Evolutionary conservation across 2,888 invertebrate species (phyloP).

Genomic region (Timandra comae): DNA sequence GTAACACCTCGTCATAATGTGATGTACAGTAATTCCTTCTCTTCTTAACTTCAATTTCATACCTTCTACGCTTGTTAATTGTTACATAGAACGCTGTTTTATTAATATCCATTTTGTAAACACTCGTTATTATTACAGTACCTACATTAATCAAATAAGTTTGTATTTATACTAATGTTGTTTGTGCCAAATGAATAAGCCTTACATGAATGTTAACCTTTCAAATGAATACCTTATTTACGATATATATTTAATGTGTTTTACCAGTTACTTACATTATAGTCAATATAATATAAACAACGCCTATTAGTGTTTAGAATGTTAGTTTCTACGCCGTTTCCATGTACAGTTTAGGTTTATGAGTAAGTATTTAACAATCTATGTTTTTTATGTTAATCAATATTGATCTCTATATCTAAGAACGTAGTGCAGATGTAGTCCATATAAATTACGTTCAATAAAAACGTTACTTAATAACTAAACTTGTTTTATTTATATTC

Average conservation of each 20-base stretch:
- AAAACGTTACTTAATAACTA: constrained; percentile 62
- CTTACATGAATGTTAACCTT: constrained; percentile 6
- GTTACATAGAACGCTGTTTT: constrained; percentile 25
- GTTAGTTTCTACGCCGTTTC: constrained; percentile 35
- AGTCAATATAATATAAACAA: constrained; percentile 20
- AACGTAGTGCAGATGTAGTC: constrained; percentile 61
- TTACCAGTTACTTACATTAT: constrained; percentile 18
- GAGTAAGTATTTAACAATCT: constrained; percentile 23
- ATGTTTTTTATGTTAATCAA: constrained; percentile 39
- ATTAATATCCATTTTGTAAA: constrained; percentile 12
- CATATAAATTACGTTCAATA: constrained; percentile 71
- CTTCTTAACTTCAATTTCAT: constrained; percentile 27
- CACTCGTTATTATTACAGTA: background rate
- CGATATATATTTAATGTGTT: constrained; percentile 21
- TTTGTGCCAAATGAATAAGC: constrained; percentile 20
- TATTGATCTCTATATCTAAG: constrained; percentile 49
- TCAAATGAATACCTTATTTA: constrained; percentile 8
- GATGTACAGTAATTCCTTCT: constrained; percentile 23
- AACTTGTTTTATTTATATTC: constrained; percentile 35
- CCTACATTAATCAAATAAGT: constrained; percentile 14
- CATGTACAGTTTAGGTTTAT: constrained; percentile 43
- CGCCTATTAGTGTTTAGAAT: constrained; percentile 27
- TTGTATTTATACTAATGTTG: constrained; percentile 9
- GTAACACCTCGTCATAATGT: constrained; percentile 31
- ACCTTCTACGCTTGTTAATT: constrained; percentile 49